phyloP scores from a whole-genome alignment of 2,888 invertebrate genomes.

The Machimus rusticus region DNA sequence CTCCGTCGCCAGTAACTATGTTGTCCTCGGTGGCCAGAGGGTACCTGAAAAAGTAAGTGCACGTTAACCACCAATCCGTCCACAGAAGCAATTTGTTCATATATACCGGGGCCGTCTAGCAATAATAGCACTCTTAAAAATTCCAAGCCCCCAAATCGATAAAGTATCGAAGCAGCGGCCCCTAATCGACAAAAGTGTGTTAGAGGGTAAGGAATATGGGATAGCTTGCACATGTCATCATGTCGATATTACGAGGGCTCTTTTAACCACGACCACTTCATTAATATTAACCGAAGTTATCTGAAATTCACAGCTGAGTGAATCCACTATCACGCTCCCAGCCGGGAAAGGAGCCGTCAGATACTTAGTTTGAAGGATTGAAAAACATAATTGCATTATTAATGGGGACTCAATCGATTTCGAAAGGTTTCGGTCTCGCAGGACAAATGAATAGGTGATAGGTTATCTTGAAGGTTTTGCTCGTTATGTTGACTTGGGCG shows the following conservation, averaged over 20 bases:
- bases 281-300: conserved; percentile 52
- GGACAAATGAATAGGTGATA: conserved; percentile 40
- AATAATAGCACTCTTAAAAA: conserved; percentile 45
- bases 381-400: conserved; percentile 48
- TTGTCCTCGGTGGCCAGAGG: conserved; percentile 1
- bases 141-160: conserved; percentile 44
- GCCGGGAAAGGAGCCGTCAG: conserved; percentile 1
- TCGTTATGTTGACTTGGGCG: conserved; percentile 20
- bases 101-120: background rate
- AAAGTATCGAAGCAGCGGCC: conserved; percentile 38
- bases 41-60: conserved; percentile 39
- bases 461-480: conserved; percentile 7
- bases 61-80: conserved; percentile 43
- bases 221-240: conserved; percentile 45
- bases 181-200: conserved; percentile 34
- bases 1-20: background rate
- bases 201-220: conserved; percentile 39
- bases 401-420: conserved; percentile 45
- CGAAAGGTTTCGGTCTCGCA: conserved; percentile 13
- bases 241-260: conserved; percentile 15
- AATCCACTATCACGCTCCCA: conserved; percentile 45
- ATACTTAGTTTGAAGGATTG: conserved; percentile 45
- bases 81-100: conserved; percentile 30
- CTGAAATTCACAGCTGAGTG: conserved; percentile 52
- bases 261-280: conserved; percentile 48